Evolutionary conservation across 2,113 vertebrate genomes (phyloP).

Genomic region (Danio rerio): DNA sequence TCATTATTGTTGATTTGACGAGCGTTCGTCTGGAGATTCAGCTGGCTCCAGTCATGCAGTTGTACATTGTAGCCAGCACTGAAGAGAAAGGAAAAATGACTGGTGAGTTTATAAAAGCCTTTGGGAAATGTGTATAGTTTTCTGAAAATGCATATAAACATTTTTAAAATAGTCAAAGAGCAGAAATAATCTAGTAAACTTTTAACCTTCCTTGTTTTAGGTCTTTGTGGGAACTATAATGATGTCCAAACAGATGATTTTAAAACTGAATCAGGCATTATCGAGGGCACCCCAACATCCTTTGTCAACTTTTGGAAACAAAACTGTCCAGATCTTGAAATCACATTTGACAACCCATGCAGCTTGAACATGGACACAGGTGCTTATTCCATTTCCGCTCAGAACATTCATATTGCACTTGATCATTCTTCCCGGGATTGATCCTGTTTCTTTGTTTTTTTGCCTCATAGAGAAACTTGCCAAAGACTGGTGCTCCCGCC

Average conservation of each 20-base stretch:
- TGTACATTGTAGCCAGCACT: constrained; percentile 32
- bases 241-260: constrained; percentile 43
- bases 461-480: constrained; percentile 83
- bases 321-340: constrained; percentile 77
- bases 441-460: background rate
- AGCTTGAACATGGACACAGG: constrained; percentile 83
- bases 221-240: constrained; percentile 55
- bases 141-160: background rate
- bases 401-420: background rate
- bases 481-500: constrained; percentile 82
- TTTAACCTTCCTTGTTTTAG: constrained; percentile 12
- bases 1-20: constrained; percentile 19
- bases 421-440: background rate
- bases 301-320: constrained; percentile 49
- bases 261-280: constrained; percentile 34
- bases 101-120: constrained; percentile 11
- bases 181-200: background rate
- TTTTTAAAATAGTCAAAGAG: background rate
- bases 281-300: constrained; percentile 29
- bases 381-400: constrained; percentile 55
- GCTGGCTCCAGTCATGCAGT: constrained; percentile 51
- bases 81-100: constrained; percentile 39
- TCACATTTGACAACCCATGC: constrained; percentile 81
- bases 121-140: background rate
- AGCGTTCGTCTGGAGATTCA: constrained; percentile 41